A percentile compares a stretch with the other conserved stretches of the same genome.
phyloP scores from a whole-genome alignment of 2,888 invertebrate species.

The Ceratothoa steindachneri region DNA sequence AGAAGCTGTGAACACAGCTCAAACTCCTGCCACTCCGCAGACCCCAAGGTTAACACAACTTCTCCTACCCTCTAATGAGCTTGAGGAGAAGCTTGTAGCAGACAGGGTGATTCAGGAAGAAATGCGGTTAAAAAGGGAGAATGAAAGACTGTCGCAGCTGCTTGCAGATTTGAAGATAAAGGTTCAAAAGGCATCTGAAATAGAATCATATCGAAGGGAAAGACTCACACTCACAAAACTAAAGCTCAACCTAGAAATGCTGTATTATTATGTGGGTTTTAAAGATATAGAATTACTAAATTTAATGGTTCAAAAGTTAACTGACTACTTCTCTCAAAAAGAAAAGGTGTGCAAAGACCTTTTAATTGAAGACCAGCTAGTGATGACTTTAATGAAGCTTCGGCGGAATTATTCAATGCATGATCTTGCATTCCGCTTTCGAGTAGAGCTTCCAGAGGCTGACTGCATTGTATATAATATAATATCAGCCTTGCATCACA shows the following conservation, averaged over 20 bases:
- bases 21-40: not conserved
- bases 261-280: constrained; percentile 1
- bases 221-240: not conserved
- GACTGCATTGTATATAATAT: not conserved
- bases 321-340: not conserved
- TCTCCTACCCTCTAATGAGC: not conserved
- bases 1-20: not conserved
- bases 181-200: not conserved
- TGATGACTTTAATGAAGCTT: not conserved
- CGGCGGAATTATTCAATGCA: not conserved
- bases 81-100: not conserved
- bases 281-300: not conserved
- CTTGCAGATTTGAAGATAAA: not conserved
- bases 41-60: not conserved
- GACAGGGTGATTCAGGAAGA: not conserved
- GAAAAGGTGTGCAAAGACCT: not conserved
- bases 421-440: constrained; percentile 2
- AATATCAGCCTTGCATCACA: not conserved
- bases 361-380: not conserved
- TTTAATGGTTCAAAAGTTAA: not conserved
- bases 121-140: not conserved
- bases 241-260: constrained; percentile 2
- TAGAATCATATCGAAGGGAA: not conserved
- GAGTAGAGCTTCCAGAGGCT: not conserved
- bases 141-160: not conserved